A percentile compares a stretch with the other conserved stretches of the same genome.
Conservation (phyloP, 2,113 vertebrate species). For the Triplophysa dalaica region DNA sequence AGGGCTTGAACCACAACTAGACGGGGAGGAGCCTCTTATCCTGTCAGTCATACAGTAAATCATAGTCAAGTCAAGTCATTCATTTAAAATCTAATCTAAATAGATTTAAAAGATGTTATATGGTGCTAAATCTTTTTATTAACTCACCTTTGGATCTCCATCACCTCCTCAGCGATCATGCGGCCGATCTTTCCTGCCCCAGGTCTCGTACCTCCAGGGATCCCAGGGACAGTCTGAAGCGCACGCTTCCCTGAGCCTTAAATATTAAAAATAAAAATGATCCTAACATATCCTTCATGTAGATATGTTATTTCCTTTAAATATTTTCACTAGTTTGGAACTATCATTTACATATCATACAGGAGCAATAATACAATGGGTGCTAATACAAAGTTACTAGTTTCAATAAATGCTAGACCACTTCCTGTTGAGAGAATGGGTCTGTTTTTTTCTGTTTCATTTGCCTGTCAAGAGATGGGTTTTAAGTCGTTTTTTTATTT, state of each 20-base stretch:
- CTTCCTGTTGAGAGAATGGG: too few species aligned
- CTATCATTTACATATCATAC: too few species aligned
- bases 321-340: too few species aligned
- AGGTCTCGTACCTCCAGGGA: constrained; percentile 93
- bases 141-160: constrained; percentile 96
- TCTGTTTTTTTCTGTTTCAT: too few species aligned
- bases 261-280: too few species aligned
- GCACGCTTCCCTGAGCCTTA: constrained; percentile 87
- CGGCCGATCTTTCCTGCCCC: constrained; percentile 98
- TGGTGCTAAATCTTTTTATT: neutral
- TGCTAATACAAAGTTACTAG: too few species aligned
- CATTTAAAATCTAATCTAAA: neutral
- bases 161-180: constrained; percentile 98
- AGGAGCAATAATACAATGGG: too few species aligned
- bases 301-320: too few species aligned
- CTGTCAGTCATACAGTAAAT: constrained; percentile 64
- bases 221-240: constrained; percentile 91
- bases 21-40: constrained; percentile 94
- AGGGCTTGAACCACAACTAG: constrained; percentile 94
- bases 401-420: too few species aligned
- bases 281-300: too few species aligned
- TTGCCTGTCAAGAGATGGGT: too few species aligned
- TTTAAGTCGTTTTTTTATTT: too few species aligned
- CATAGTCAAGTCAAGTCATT: neutral
- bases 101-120: neutral